Base-by-base conservation (phyloP, 2,797 vertebrate species). In the Xerus rutilus region DNA sequence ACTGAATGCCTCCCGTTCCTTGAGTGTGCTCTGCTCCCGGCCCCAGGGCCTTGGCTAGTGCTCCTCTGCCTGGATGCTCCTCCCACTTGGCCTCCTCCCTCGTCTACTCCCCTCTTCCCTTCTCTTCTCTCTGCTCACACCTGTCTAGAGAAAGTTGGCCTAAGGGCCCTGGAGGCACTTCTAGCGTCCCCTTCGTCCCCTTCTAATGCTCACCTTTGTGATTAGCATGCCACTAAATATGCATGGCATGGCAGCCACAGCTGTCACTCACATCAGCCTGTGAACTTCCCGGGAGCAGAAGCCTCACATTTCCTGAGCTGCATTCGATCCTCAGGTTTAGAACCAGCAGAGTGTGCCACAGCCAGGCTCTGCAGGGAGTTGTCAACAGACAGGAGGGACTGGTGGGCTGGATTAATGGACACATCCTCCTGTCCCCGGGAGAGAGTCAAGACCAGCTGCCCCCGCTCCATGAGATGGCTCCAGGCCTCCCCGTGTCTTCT, bases 371-470 rank as follows among this genome's bases (percentile, higher is more conserved):
- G 0, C 1, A 28, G 10, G 9, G 1, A 52, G 21, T 13, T 35
- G 73, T 28, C 28, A 5, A 15, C 54, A 11, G 0, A 32, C 3
- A 25, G 45, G 13, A 15, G n/a, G 1, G 14, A 15, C 30, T 4
- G 52, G 39, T 0, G 2, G 25, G 25, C 0, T 3, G 35, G 72
- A 70, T 8, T 64, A 5, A 30, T 4, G 45, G 30, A 30, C 1
- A 0, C 13, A 10, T 18, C 65, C 23, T 25, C 0, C 0, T 12
- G 2, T 4, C 59, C 52, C 78, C 45, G 13, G 76, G 72, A 59
- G 25, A 45, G 17, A 30, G 43, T 70, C 2, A 1, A 49, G 54
- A 23, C 14, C 28, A 45, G 2, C 20, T 1, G 0, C 25, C 35
- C 28, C 5, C 47, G 1, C 45, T 17, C 43, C 54, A 4, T 0